Base-by-base conservation (phyloP, 2,797 vertebrate species). In the Gobio occitaniae region DNA sequence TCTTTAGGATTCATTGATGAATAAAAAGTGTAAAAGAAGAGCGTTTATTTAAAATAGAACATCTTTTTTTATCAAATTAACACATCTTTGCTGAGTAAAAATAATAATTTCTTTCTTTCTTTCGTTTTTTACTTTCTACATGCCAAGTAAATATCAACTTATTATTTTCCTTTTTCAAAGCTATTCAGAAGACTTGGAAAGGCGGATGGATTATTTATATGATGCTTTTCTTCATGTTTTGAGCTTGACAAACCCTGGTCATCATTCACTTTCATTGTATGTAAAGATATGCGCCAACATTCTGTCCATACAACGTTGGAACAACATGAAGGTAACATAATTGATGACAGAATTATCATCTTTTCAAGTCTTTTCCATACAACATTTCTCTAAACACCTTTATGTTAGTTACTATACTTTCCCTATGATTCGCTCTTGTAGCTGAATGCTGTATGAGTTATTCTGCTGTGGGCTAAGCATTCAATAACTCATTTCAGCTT, bases 401-500 rank as follows among this genome's bases (percentile, higher is more conserved):
- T 13, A 25, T 56, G 63, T 36, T 63, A 10, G 11, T 54, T 44
- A 25, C 11, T 47, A 83, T 16, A 65, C 21, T 61, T 50, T 36
- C 5, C 29, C 63, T 59, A 79, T 6, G 38, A 50, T 65, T 36
- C 1, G 1, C 77, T 84, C 54, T 72, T 17, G 12, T 70, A 12
- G 41, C 10, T 11, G 7, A 50, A 74, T 38, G n/a, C 74, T 69
- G n/a, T 4, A 56, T 21, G 41, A 78, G 36, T 72, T 79, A 72
- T 74, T 79, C 56, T 63, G 77, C 68, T 21, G 7, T 71, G 65
- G 66, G 6, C 19, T 36, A 44, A 72, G 83, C 52, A 47, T 84
- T 78, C 25, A 78, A 61, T 84, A 85, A 68, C 59, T 72, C 80
- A 82, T 76, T 77, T 80, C 19, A 78, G 74, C 93, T 91, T 87